Conservation (phyloP, 64 coral and sea anemone species). For the Porites lutea region DNA sequence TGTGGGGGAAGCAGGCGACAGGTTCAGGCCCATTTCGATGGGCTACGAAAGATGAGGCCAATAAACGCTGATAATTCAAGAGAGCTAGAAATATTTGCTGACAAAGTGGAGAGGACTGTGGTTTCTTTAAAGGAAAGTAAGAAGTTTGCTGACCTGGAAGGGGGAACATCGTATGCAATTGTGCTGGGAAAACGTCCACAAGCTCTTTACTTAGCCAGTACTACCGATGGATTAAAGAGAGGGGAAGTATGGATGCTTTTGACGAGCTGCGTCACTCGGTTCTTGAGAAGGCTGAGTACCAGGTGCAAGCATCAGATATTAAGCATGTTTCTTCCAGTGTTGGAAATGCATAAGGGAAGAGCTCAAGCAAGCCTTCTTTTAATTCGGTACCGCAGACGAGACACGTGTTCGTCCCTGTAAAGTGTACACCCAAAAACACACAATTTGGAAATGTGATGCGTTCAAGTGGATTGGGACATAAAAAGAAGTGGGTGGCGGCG, state of each 20-base stretch:
- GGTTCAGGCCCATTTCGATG: constrained; percentile 53
- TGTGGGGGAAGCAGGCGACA: constrained; percentile 54
- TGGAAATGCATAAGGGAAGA: not conserved
- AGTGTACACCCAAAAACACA: constrained; percentile 43
- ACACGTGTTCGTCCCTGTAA: constrained; percentile 4
- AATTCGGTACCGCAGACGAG: not conserved
- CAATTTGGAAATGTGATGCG: constrained; percentile 34
- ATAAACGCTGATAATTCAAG: constrained; percentile 41
- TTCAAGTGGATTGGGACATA: constrained; percentile 26
- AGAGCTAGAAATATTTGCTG: constrained; percentile 61
- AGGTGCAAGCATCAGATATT: constrained; percentile 67
- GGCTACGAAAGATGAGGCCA: constrained; percentile 46
- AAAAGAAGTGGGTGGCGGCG: constrained; percentile 55
- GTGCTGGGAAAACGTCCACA: constrained; percentile 65
- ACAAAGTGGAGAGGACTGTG: constrained; percentile 57
- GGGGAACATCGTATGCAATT: constrained; percentile 52
- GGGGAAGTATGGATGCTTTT: constrained; percentile 9
- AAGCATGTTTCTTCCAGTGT: constrained; percentile 42
- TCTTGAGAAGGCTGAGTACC: constrained; percentile 61
- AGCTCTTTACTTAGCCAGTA: constrained; percentile 49
- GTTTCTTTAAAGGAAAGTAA: constrained; percentile 64
- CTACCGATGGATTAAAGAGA: constrained; percentile 68
- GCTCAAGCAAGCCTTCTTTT: not conserved
- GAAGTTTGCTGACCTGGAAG: constrained; percentile 52
- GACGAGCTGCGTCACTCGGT: constrained; percentile 62